Conservation (phyloP, 2,113 vertebrate genomes). For the Mobula birostris region DNA sequence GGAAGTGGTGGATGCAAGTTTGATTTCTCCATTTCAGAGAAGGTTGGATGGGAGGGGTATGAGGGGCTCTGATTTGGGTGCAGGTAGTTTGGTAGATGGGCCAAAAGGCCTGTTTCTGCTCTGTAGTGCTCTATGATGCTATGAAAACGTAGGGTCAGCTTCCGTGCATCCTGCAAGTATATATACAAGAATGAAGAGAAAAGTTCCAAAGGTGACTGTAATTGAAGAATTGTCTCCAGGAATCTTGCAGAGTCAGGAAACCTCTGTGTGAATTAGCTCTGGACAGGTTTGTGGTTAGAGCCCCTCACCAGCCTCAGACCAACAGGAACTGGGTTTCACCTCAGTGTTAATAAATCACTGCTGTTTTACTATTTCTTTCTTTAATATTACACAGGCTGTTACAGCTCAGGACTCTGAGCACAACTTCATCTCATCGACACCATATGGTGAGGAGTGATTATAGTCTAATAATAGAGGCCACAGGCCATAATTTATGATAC, state of each 20-base stretch:
- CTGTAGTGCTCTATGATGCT: too few relatives aligned
- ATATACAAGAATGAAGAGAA: neutral
- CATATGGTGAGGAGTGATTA: constrained; percentile 21
- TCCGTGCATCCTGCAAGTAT: neutral
- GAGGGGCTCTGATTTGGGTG: too few relatives aligned
- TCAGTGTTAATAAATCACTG: neutral
- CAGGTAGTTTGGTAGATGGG: too few relatives aligned
- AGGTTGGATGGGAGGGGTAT: too few relatives aligned
- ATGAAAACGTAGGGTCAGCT: too few relatives aligned
- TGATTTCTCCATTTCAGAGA: too few relatives aligned
- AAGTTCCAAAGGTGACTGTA: neutral
- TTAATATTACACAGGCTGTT: neutral
- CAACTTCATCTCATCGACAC: constrained; percentile 2
- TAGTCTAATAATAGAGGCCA: constrained; percentile 5
- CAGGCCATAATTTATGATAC: neutral
- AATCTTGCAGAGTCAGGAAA: neutral
- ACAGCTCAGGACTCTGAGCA: neutral
- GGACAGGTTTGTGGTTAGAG: neutral
- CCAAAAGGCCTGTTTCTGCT: too few relatives aligned
- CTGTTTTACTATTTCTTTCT: neutral
- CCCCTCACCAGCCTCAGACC: neutral
- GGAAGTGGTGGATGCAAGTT: too few relatives aligned
- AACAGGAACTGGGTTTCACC: neutral
- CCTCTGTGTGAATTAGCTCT: neutral
- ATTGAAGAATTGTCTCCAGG: neutral